Base-by-base conservation (phyloP, 2,797 vertebrate species). In the Myoxocephalus aenaeus region DNA sequence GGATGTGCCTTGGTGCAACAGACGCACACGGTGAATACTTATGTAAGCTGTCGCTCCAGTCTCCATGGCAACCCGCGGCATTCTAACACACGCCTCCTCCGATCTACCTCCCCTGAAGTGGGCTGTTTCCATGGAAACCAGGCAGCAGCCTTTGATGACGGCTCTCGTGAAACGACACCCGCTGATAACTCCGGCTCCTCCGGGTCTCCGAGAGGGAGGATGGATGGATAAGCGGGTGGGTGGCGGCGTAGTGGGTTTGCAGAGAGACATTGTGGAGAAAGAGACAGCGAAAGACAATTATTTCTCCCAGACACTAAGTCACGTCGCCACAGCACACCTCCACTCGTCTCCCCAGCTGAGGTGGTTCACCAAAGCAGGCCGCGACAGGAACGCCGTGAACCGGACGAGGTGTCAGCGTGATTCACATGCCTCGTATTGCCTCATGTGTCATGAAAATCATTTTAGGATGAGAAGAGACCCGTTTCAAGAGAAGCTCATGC, bases 81-180 rank as follows among this genome's bases (percentile, higher is more conserved):
- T 94, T 91, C 80, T 82, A 87, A 84, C 87, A 88, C 90, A 87
- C 76, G 82, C 89, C 89, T 90, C 88, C 90, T 90, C 89, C 87
- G 53, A 89, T 88, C 84, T 80, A 27, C 90, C 84, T 85, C 85
- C 87, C 90, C 90, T 90, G 72, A 92, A 93, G 91, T 92, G 92
- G 93, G 90, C 88, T 92, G 94, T 96, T 95, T 94, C 95, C 93
- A 95, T 94, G 92, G 94, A 84, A 93, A 96, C 95, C 88, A 62
- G 83, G 91, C 89, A 92, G 92, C 48, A 92, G 92, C 86, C 89
- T 94, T 92, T 93, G 90, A 92, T 91, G 90, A 91, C 91, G 82
- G 90, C 90, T 92, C 92, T 92, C 81, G 70, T 87, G 91, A 93
- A 92, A 91, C 90, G 89, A 91, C 90, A 91, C 91, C 87, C 85